phyloP scores from a whole-genome alignment of 2,797 vertebrate genomes.

The Hippocampus kuda region DNA sequence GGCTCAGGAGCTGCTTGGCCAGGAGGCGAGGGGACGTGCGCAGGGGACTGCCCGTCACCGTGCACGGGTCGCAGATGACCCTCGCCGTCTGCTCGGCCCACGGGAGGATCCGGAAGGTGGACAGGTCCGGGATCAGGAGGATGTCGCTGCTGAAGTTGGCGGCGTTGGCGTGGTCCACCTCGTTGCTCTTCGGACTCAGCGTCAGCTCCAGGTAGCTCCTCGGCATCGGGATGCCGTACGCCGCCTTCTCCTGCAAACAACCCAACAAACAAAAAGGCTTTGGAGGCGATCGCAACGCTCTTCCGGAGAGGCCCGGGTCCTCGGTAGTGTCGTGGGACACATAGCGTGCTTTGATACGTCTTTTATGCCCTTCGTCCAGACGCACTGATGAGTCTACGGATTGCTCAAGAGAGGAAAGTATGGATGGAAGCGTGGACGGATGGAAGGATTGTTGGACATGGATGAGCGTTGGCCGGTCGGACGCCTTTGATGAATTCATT shows the following conservation, averaged over 20 bases:
- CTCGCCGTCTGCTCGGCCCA: constrained; percentile 85
- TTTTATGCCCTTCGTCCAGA: not conserved
- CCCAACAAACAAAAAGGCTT: not conserved
- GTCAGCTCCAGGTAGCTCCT: constrained; percentile 86
- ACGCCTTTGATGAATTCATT: not conserved
- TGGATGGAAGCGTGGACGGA: not conserved
- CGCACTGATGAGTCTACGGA: not conserved
- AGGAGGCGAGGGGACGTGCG: constrained; percentile 82
- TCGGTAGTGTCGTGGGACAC: not conserved
- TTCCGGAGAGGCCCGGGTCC: not conserved
- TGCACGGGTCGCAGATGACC: constrained; percentile 89
- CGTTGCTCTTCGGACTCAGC: constrained; percentile 74
- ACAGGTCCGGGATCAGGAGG: constrained; percentile 81
- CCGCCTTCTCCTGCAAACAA: constrained; percentile 76
- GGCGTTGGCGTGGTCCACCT: constrained; percentile 73
- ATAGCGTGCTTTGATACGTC: not conserved
- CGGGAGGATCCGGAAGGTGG: constrained; percentile 77
- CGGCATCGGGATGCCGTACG: constrained; percentile 81
- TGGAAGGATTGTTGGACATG: not conserved
- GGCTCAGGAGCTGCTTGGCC: constrained; percentile 77
- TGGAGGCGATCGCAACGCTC: not conserved
- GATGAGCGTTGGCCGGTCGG: not conserved
- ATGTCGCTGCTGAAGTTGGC: constrained; percentile 83
- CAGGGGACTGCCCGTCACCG: constrained; percentile 71
- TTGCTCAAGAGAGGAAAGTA: no score